phyloP scores from a whole-genome alignment of 1,140 invertebrate species.

The Lordiphosa clarofinis region DNA sequence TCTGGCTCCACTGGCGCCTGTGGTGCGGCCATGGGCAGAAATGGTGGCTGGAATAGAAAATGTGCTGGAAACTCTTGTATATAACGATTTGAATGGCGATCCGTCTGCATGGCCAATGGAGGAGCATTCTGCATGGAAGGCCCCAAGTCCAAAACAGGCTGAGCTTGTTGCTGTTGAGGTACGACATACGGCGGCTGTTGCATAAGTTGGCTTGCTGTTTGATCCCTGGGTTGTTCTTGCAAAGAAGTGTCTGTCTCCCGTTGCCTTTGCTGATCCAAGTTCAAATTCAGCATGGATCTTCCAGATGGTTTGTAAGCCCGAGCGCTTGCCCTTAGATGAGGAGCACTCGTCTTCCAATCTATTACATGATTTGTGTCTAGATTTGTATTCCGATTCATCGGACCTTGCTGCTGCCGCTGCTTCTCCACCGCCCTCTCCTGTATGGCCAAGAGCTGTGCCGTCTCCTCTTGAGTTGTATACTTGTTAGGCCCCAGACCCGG shows the following conservation, averaged over 20 bases:
- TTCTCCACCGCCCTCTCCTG: conserved; percentile 1
- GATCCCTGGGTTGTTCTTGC: background rate
- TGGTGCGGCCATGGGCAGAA: background rate
- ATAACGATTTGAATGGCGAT: conserved; percentile 8
- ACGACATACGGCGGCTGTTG: background rate
- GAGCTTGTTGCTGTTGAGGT: background rate
- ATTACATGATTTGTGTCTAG: background rate
- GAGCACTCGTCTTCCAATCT: conserved; percentile 3
- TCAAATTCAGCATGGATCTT: conserved; percentile 1
- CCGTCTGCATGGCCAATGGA: conserved; percentile 5
- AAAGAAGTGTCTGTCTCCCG: background rate
- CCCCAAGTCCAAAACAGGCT: background rate
- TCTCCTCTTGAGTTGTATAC: conserved; percentile 1
- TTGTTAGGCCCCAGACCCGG: background rate
- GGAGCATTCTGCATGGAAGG: conserved; percentile 8
- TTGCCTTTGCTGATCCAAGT: conserved; percentile 1
- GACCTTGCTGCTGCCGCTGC: conserved; percentile 4
- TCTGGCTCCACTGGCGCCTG: background rate
- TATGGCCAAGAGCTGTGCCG: background rate
- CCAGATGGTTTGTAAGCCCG: background rate
- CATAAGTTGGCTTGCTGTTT: background rate
- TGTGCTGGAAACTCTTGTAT: conserved; percentile 6
- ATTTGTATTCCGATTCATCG: conserved; percentile 9
- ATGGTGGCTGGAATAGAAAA: conserved; percentile 16
- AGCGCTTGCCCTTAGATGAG: background rate